Conservation (phyloP, 2,113 vertebrate genomes). For the Echinops telfairi region DNA sequence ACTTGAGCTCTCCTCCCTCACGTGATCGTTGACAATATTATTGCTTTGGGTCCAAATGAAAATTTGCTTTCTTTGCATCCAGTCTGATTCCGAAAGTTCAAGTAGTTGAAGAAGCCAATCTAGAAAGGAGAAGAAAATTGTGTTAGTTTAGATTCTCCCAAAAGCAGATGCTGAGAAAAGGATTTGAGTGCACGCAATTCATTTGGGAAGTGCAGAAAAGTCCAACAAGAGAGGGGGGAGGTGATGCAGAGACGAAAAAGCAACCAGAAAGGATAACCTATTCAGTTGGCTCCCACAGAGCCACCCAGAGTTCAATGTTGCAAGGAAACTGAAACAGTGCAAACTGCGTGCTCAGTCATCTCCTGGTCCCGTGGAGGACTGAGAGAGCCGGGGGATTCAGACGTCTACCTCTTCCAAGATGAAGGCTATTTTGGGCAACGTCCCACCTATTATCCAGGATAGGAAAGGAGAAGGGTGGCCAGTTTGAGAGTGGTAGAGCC, state of each 20-base stretch:
- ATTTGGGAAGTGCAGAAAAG: slow-evolving; percentile 40
- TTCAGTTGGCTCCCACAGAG: background rate
- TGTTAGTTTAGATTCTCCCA: slow-evolving; percentile 55
- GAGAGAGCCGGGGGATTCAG: background rate
- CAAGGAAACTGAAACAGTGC: background rate
- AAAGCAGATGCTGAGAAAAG: slow-evolving; percentile 27
- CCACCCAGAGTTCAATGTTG: background rate
- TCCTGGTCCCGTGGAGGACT: too few relatives aligned
- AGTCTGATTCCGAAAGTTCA: background rate
- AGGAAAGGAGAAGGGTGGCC: background rate
- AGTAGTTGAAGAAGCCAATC: slow-evolving; percentile 8
- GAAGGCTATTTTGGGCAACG: background rate
- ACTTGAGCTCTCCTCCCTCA: background rate
- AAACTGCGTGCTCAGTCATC: too few relatives aligned
- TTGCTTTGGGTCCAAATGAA: slow-evolving; percentile 5
- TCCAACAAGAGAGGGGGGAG: background rate
- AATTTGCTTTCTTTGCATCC: slow-evolving; percentile 40
- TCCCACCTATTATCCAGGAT: background rate
- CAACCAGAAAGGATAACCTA: background rate
- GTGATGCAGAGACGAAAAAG: background rate
- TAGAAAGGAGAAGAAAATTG: slow-evolving; percentile 61
- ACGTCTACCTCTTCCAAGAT: background rate
- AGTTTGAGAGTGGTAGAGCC: background rate
- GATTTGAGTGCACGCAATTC: background rate
- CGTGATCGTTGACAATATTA: background rate